Conservation (phyloP, 2,888 invertebrate species). For the Heteropelma amictum region DNA sequence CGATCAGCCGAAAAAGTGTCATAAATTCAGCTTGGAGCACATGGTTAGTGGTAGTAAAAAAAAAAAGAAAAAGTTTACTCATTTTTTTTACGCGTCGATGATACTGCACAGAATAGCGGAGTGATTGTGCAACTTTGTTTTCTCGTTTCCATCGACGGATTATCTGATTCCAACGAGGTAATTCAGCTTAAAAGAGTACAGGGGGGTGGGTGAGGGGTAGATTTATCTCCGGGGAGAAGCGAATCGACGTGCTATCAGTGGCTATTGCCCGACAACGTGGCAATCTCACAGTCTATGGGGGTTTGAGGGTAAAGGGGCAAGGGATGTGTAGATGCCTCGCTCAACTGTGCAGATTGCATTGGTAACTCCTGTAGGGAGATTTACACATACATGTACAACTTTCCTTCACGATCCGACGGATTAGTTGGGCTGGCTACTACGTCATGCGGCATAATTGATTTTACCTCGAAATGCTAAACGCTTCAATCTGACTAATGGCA, state of each 20-base stretch:
- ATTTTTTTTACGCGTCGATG: conserved; percentile 19
- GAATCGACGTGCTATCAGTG: conserved; percentile 46
- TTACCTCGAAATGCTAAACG: conserved; percentile 44
- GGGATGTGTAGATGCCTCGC: conserved; percentile 16
- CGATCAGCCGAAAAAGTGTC: background rate
- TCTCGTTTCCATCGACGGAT: conserved; percentile 31
- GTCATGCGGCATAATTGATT: conserved; percentile 52
- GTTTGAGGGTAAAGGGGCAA: no score
- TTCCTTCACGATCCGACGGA: conserved; percentile 38
- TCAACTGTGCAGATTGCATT: conserved; percentile 39
- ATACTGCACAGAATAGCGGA: conserved; percentile 5
- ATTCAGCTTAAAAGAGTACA: conserved; percentile 31
- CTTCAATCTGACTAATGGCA: conserved; percentile 41
- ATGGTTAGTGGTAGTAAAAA: background rate
- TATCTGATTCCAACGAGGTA: conserved; percentile 28
- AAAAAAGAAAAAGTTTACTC: conserved; percentile 2
- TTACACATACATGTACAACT: conserved; percentile 19
- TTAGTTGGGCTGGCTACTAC: conserved; percentile 40
- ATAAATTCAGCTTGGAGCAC: background rate
- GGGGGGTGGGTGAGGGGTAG: no score
- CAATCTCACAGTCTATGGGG: conserved; percentile 15
- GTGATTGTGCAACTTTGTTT: conserved; percentile 23
- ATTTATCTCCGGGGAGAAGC: conserved; percentile 30
- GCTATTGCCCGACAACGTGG: conserved; percentile 31
- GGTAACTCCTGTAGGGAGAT: conserved; percentile 26